Evolutionary conservation across 1,140 invertebrate genomes (phyloP).

Genomic region (Panonychus citri): DNA sequence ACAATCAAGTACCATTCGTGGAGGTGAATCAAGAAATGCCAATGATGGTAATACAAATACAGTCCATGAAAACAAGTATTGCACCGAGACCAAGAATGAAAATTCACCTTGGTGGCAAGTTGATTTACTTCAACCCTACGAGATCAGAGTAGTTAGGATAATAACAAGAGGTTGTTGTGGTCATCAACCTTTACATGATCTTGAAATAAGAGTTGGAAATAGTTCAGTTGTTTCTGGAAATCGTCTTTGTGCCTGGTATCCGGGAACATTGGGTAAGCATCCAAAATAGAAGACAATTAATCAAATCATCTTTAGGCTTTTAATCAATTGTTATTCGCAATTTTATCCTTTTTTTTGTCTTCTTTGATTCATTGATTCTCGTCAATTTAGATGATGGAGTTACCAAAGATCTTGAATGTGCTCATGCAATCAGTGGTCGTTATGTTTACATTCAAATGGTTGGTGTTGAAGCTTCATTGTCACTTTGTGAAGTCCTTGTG

Average conservation of each 20-base stretch:
- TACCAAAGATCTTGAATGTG: conserved; percentile 70
- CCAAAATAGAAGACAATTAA: too few species aligned
- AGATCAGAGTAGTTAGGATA: conserved; percentile 55
- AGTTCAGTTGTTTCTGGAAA: conserved; percentile 60
- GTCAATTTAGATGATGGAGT: conserved; percentile 46
- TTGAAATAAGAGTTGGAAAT: conserved; percentile 74
- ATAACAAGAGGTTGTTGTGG: conserved; percentile 65
- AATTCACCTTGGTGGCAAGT: conserved; percentile 76
- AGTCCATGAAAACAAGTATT: conserved; percentile 58
- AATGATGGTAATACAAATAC: conserved; percentile 59
- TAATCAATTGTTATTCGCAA: not conserved
- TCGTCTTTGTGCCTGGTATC: conserved; percentile 74
- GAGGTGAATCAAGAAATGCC: conserved; percentile 50
- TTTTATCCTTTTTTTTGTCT: too few species aligned
- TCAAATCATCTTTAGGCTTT: not conserved
- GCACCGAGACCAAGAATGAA: conserved; percentile 66
- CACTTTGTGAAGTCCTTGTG: conserved; percentile 70
- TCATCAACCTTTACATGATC: conserved; percentile 64
- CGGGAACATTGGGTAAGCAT: conserved; percentile 51
- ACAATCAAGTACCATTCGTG: conserved; percentile 51
- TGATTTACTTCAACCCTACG: conserved; percentile 53
- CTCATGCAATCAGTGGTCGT: conserved; percentile 51
- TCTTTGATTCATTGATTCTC: not conserved
- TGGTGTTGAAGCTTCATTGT: conserved; percentile 64
- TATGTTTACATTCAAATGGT: conserved; percentile 69